phyloP scores from a whole-genome alignment of 2,113 vertebrate species.

The Pheucticus melanocephalus region DNA sequence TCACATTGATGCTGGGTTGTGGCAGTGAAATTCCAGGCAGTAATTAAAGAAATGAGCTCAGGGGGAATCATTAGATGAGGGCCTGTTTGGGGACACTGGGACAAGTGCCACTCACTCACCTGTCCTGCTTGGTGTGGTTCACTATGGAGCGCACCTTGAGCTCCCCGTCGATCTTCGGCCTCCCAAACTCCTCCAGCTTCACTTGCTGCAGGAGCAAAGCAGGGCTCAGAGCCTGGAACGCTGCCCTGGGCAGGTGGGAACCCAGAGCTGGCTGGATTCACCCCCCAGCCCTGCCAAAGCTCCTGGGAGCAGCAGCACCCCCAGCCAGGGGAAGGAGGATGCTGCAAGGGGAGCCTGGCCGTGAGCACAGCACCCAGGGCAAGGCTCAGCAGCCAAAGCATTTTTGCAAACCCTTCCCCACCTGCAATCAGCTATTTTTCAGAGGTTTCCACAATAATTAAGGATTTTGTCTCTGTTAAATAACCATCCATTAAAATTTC shows the following conservation, averaged over 20 bases:
- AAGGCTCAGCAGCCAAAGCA: not conserved
- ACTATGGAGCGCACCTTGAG: slow-evolving; percentile 93
- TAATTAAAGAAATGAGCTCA: not conserved
- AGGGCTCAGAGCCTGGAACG: not conserved
- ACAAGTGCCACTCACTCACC: slow-evolving; percentile 70
- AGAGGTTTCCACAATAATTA: not conserved
- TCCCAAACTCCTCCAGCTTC: slow-evolving; percentile 91
- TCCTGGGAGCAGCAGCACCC: not conserved
- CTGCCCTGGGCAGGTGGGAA: not conserved
- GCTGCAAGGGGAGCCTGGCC: not conserved
- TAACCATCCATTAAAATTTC: not conserved
- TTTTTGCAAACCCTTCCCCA: not conserved
- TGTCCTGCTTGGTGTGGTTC: slow-evolving; percentile 92
- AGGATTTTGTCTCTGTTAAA: not conserved
- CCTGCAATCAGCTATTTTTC: not conserved
- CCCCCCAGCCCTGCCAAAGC: not conserved
- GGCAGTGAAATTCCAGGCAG: not conserved
- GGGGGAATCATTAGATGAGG: accelerated
- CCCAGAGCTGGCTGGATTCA: not conserved
- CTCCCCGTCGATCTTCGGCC: slow-evolving; percentile 96
- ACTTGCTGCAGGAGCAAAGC: slow-evolving; percentile 81
- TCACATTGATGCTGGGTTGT: accelerated
- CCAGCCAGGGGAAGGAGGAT: not conserved
- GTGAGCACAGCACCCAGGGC: not conserved
- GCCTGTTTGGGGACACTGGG: not conserved